phyloP scores from a whole-genome alignment of 2,888 invertebrate species.

The Aphidoletes aphidimyza region DNA sequence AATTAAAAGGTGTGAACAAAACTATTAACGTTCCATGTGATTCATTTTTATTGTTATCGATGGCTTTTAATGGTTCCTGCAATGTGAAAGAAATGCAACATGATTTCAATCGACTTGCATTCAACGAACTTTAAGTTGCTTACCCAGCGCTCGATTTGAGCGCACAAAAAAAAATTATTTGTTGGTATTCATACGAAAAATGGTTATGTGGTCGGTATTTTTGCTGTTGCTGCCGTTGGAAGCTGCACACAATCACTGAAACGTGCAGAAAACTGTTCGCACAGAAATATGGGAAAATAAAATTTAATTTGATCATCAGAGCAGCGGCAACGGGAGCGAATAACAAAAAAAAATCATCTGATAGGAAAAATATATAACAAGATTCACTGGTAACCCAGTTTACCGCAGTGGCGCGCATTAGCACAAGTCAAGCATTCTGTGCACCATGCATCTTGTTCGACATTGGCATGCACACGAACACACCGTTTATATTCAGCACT shows the following conservation, averaged over 20 bases:
- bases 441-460: conserved; percentile 18
- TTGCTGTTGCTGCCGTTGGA: too few species aligned
- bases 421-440: conserved; percentile 5
- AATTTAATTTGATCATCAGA: conserved; percentile 44
- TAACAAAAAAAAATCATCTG: neutral
- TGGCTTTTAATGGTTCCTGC: neutral
- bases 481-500: neutral
- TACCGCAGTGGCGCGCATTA: conserved; percentile 40
- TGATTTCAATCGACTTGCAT: neutral
- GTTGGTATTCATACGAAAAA: neutral
- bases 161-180: neutral
- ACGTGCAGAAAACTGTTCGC: neutral
- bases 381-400: conserved; percentile 52
- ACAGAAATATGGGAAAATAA: conserved; percentile 49
- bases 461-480: conserved; percentile 27
- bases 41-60: conserved; percentile 19
- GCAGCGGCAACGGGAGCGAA: neutral
- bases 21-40: neutral
- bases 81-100: neutral
- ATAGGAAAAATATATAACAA: conserved; percentile 40
- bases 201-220: neutral
- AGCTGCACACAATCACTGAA: neutral
- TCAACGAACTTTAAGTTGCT: neutral
- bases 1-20: conserved; percentile 42
- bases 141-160: neutral